Evolutionary conservation across 2,797 vertebrate genomes (phyloP).

Genomic region (Molossus alvarezi): DNA sequence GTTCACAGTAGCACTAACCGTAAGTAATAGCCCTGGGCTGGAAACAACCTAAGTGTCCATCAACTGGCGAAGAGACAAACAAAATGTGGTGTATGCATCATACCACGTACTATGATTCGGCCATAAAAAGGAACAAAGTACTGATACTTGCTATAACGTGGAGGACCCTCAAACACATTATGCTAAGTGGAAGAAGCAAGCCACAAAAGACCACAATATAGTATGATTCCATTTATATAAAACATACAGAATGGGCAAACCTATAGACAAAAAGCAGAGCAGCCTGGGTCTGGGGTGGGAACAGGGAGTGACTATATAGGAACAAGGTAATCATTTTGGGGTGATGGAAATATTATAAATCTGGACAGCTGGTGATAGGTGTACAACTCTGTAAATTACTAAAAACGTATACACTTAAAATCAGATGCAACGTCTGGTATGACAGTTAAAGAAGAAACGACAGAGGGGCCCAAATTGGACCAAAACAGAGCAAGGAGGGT

Average conservation of each 20-base stretch:
- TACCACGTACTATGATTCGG: rapidly evolving
- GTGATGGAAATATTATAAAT: background rate
- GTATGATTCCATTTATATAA: background rate
- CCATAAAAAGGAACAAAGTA: background rate
- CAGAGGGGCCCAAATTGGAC: background rate
- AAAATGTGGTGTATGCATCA: rapidly evolving
- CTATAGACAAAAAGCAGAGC: background rate
- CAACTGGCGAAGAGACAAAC: background rate
- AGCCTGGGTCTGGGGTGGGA: background rate
- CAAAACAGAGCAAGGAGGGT: background rate
- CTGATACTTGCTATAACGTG: rapidly evolving
- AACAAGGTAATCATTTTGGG: background rate
- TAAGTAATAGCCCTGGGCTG: background rate
- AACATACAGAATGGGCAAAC: background rate
- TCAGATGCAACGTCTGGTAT: background rate
- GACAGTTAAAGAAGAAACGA: background rate
- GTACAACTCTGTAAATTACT: background rate
- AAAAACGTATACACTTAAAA: background rate
- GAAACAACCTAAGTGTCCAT: background rate
- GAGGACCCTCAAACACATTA: background rate
- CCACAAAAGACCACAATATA: background rate
- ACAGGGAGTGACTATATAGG: background rate
- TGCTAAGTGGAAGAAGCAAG: background rate
- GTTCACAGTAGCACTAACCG: background rate
- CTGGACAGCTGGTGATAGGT: background rate